Percentiles rank a stretch among this genome's conserved stretches.
phyloP scores from a whole-genome alignment of 2,888 invertebrate genomes.

The Acleris cristana region DNA sequence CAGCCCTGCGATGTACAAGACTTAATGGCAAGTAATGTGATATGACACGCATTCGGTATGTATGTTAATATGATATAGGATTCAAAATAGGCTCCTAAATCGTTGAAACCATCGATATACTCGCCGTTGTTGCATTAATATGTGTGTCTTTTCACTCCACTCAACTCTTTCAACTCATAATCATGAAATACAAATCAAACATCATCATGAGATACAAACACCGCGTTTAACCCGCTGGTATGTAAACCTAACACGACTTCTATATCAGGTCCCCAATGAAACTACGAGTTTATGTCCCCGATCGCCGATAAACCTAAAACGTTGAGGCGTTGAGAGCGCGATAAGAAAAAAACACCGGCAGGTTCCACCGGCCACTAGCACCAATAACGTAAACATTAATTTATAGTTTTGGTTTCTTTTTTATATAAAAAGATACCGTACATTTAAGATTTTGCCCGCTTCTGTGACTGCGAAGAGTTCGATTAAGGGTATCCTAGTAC shows the following conservation, averaged over 20 bases:
- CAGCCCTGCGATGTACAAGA: too few relatives aligned
- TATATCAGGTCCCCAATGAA: conserved; percentile 67
- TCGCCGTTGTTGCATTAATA: too few relatives aligned
- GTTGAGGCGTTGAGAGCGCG: conserved; percentile 60
- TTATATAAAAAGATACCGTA: conserved; percentile 6
- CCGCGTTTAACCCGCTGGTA: conserved; percentile 45
- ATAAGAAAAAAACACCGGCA: conserved; percentile 49
- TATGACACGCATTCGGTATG: too few relatives aligned
- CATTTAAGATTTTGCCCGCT: background rate
- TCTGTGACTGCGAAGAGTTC: background rate
- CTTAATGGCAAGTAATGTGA: too few relatives aligned
- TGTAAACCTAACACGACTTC: conserved; percentile 41
- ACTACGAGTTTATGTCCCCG: conserved; percentile 67
- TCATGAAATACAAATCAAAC: background rate
- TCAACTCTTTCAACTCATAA: too few relatives aligned
- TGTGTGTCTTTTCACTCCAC: too few relatives aligned
- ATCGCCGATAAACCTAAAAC: conserved; percentile 70
- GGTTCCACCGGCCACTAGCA: conserved; percentile 23
- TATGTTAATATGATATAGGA: too few relatives aligned
- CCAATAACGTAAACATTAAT: conserved; percentile 27
- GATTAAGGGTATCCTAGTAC: background rate
- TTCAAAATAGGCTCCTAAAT: too few relatives aligned
- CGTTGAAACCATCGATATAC: too few relatives aligned
- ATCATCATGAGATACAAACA: conserved; percentile 8
- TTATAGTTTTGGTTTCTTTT: conserved; percentile 23